These are phyloP conservation scores for Patella pellucida DNA, from an alignment of 2,888 invertebrate species.

Conservation along the genomic window DNA sequence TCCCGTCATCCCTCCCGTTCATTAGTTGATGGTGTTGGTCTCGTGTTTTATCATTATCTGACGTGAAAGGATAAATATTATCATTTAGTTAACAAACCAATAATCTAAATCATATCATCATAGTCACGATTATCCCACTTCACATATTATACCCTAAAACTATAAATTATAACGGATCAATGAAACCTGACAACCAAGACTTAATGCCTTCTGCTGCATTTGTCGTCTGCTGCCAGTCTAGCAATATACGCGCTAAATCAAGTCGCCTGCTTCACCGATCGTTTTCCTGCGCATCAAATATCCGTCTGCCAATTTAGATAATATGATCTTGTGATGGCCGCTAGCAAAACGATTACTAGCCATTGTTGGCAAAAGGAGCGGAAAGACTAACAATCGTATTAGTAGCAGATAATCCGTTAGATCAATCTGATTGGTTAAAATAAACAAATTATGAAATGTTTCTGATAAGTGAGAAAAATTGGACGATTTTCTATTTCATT, in stretches of 20 bases:
- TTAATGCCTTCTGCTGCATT: background rate
- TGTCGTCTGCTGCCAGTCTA: background rate
- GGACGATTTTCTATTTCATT: too few species aligned
- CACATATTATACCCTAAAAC: background rate
- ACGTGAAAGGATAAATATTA: conserved; percentile 1
- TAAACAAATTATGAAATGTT: conserved; percentile 7
- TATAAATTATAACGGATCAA: background rate
- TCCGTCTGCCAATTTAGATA: background rate
- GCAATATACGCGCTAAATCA: background rate
- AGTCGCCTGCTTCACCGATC: conserved; percentile 5
- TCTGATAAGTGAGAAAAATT: background rate
- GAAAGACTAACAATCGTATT: conserved; percentile 9
- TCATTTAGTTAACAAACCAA: background rate
- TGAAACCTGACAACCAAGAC: background rate
- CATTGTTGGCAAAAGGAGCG: conserved; percentile 8
- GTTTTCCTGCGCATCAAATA: conserved; percentile 6
- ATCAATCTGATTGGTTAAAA: conserved; percentile 4
- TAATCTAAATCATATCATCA: conserved; percentile 3
- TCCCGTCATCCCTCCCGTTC: too few species aligned
- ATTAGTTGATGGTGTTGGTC: background rate
- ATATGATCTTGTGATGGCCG: background rate
- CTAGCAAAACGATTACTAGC: background rate
- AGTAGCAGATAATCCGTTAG: background rate
- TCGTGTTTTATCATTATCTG: conserved; percentile 5
- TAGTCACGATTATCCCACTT: background rate